Evolutionary conservation across 2,888 invertebrate genomes (phyloP).

Genomic region (Zhuqinia jingwanae): DNA sequence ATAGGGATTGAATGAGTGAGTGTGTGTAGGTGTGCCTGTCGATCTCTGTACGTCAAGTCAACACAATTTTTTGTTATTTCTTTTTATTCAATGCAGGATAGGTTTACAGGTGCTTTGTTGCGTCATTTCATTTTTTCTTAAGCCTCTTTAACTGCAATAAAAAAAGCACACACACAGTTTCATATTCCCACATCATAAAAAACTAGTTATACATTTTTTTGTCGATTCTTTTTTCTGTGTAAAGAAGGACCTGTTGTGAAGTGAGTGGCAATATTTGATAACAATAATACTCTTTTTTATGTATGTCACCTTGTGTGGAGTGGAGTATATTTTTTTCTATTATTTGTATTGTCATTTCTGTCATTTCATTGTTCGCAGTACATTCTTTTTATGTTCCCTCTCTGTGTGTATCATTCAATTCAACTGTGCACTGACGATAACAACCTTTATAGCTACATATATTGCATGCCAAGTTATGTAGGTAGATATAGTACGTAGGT

Average conservation of each 20-base stretch:
- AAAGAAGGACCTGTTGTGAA: background rate
- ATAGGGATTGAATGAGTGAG: background rate
- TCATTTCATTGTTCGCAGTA: constrained; percentile 3
- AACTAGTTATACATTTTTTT: background rate
- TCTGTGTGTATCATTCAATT: no score
- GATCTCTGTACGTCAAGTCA: background rate
- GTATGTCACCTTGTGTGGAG: background rate
- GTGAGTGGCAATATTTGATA: background rate
- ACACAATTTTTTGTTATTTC: background rate
- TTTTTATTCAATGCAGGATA: background rate
- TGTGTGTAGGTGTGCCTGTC: background rate
- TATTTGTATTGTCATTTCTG: constrained; percentile 1
- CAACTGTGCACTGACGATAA: no score
- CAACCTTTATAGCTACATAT: no score
- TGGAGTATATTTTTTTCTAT: background rate
- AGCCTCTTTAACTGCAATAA: constrained; percentile 18
- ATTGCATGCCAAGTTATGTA: no score
- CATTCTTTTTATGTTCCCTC: no score
- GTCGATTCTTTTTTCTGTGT: background rate
- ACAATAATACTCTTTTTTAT: background rate
- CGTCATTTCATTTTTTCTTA: constrained; percentile 21
- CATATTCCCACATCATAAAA: background rate
- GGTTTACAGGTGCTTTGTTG: background rate
- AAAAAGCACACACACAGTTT: constrained; percentile 1
- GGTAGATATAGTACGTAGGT: no score